Conservation (phyloP, 1,140 invertebrate genomes). For the Saccostrea glomerata region DNA sequence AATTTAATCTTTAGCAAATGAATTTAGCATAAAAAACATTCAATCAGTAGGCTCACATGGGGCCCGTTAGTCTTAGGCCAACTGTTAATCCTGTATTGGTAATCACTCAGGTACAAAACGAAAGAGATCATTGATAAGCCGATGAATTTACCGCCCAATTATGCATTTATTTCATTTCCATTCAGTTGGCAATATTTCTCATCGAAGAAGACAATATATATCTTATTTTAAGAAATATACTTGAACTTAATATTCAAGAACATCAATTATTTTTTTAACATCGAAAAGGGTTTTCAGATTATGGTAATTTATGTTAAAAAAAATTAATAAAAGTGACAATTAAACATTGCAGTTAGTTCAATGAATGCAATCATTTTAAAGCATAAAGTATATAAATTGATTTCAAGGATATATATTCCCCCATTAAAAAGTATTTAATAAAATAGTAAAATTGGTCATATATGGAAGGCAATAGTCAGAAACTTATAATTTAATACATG, state of each 20-base stretch:
- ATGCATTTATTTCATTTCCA: conserved; percentile 1
- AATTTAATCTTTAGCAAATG: conserved; percentile 30
- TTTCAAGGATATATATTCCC: too few species aligned
- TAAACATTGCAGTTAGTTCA: too few species aligned
- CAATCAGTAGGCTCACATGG: neutral
- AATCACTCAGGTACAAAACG: conserved; percentile 9
- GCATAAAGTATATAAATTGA: too few species aligned
- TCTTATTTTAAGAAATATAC: neutral
- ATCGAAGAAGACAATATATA: neutral
- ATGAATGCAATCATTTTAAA: too few species aligned
- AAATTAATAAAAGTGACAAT: too few species aligned
- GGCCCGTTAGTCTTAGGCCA: neutral
- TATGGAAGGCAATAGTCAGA: too few species aligned
- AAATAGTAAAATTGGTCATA: too few species aligned
- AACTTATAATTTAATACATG: too few species aligned
- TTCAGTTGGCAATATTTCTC: conserved; percentile 15
- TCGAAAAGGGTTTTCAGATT: too few species aligned
- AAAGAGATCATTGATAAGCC: conserved; percentile 6
- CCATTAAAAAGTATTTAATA: too few species aligned
- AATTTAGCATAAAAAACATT: conserved; percentile 16
- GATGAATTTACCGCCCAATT: conserved; percentile 13
- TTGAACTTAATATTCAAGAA: neutral
- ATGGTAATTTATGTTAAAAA: too few species aligned
- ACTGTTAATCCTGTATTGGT: conserved; percentile 16
- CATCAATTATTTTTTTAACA: too few species aligned